These are phyloP conservation scores for Sitophilus oryzae DNA, from an alignment of 1,140 invertebrate species.

Conservation along the genomic window DNA sequence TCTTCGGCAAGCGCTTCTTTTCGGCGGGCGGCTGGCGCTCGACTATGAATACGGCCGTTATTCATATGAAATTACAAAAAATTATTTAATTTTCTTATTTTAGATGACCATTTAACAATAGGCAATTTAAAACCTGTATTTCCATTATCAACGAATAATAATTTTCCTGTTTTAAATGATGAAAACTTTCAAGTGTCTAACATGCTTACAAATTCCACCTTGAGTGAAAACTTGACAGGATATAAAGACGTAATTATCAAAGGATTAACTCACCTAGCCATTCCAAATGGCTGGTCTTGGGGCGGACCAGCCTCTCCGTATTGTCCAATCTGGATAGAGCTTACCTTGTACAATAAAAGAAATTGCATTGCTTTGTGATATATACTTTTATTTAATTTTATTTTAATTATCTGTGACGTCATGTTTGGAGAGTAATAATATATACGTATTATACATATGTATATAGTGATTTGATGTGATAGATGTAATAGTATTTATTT, in stretches of 20 bases:
- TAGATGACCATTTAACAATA: conserved; percentile 27
- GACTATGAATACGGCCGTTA: too few relatives aligned
- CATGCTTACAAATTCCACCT: conserved; percentile 29
- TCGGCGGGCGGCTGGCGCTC: too few relatives aligned
- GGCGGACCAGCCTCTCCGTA: conserved; percentile 66
- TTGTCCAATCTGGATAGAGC: conserved; percentile 65
- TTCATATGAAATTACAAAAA: background rate
- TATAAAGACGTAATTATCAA: conserved; percentile 58
- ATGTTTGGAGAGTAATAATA: conserved; percentile 17
- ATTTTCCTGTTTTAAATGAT: conserved; percentile 21
- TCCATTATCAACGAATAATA: conserved; percentile 33
- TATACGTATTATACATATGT: too few relatives aligned
- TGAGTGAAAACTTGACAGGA: conserved; percentile 45
- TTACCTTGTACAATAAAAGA: conserved; percentile 32
- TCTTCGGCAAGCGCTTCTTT: too few relatives aligned
- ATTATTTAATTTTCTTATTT: conserved; percentile 20
- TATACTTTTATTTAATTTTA: conserved; percentile 26
- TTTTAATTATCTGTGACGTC: conserved; percentile 27
- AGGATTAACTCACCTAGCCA: conserved; percentile 59
- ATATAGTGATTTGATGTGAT: too few relatives aligned
- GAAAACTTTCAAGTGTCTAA: conserved; percentile 29
- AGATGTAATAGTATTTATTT: too few relatives aligned
- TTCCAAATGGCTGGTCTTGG: conserved; percentile 75
- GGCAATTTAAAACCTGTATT: conserved; percentile 31
- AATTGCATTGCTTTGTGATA: conserved; percentile 33